Conservation (phyloP, 1,140 invertebrate genomes). For the Chymomyza costata region DNA sequence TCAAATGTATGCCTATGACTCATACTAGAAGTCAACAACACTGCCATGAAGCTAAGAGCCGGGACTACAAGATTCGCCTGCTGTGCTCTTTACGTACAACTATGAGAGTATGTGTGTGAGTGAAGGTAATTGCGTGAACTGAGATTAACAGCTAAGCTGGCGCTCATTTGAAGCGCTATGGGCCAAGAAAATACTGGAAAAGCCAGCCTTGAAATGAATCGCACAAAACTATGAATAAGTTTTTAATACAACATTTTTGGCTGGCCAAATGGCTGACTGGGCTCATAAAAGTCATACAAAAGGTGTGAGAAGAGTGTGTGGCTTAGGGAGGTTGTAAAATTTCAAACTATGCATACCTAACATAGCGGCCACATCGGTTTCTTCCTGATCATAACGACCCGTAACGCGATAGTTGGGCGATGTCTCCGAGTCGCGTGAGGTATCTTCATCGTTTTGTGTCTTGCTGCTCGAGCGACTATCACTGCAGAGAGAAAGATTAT, state of each 20-base stretch:
- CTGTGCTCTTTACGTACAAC: constrained; percentile 13
- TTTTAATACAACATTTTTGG: constrained; percentile 20
- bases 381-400: constrained; percentile 91
- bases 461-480: constrained; percentile 76
- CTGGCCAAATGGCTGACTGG: constrained; percentile 1
- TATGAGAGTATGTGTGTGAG: constrained; percentile 17
- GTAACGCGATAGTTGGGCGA: constrained; percentile 87
- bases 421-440: constrained; percentile 90
- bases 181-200: constrained; percentile 27
- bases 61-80: too few relatives aligned
- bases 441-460: constrained; percentile 89
- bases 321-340: background rate
- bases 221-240: constrained; percentile 61
- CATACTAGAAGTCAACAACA: constrained; percentile 25
- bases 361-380: constrained; percentile 98
- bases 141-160: constrained; percentile 63
- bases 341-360: constrained; percentile 80
- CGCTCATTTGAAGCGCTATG: constrained; percentile 32
- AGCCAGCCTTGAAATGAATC: constrained; percentile 64
- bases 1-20: too few relatives aligned
- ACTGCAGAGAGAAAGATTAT: constrained; percentile 24
- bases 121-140: constrained; percentile 54
- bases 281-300: constrained; percentile 49
- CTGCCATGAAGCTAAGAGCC: constrained; percentile 12
- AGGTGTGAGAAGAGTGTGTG: constrained; percentile 38